phyloP scores from a whole-genome alignment of 1,140 invertebrate genomes.

The Plectrocnemia conspersa region DNA sequence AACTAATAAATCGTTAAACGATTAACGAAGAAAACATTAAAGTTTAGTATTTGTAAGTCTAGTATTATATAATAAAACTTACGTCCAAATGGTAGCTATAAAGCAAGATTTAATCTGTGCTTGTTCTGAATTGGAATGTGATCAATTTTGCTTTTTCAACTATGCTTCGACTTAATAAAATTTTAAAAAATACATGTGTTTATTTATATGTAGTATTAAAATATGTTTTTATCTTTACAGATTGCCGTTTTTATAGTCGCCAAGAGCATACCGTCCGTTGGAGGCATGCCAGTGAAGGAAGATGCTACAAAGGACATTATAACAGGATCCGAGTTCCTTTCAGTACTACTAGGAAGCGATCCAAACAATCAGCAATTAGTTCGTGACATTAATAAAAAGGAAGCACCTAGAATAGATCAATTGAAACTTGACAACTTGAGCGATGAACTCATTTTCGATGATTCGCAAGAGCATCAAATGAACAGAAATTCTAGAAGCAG shows the following conservation, averaged over 20 bases:
- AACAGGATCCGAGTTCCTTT: constrained; percentile 28
- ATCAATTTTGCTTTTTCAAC: too few relatives aligned
- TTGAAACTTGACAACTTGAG: constrained; percentile 12
- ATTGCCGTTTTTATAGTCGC: constrained; percentile 21
- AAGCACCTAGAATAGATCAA: constrained; percentile 31
- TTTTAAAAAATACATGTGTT: background rate
- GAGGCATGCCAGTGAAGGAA: constrained; percentile 19
- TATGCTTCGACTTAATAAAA: too few relatives aligned
- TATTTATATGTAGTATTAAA: background rate
- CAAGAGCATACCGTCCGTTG: constrained; percentile 10
- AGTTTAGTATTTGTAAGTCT: too few relatives aligned
- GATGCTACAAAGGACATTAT: constrained; percentile 22
- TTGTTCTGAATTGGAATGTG: too few relatives aligned
- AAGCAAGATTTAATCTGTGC: too few relatives aligned
- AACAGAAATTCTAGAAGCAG: constrained; percentile 32
- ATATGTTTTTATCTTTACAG: constrained; percentile 29
- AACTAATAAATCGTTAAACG: too few relatives aligned
- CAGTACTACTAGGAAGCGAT: constrained; percentile 25
- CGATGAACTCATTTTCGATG: constrained; percentile 20
- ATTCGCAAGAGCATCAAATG: constrained; percentile 14
- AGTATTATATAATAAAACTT: too few relatives aligned
- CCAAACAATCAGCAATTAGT: constrained; percentile 21
- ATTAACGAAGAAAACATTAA: too few relatives aligned
- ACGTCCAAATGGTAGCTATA: too few relatives aligned
- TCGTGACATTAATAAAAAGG: constrained; percentile 32